Evolutionary conservation across 2,113 vertebrate genomes (phyloP).

Genomic region (Agelaius phoeniceus): DNA sequence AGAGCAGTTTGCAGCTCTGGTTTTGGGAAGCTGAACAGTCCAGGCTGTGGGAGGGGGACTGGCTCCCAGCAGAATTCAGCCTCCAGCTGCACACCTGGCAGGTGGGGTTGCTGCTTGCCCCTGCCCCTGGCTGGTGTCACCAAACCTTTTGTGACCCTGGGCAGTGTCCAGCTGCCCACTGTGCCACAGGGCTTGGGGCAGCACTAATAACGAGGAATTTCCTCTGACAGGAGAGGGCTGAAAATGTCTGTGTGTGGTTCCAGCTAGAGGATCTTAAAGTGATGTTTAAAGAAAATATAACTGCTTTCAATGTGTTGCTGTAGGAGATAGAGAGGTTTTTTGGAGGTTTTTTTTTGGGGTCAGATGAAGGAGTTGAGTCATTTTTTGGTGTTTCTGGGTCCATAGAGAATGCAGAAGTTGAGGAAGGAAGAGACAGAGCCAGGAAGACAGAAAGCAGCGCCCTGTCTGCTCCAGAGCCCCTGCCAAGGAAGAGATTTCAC

Average conservation of each 20-base stretch:
- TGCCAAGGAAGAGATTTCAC: conserved; percentile 20
- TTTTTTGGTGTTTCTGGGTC: background rate
- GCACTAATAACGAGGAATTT: background rate
- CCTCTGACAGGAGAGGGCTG: background rate
- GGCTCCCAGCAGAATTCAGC: no score
- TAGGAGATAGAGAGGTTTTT: background rate
- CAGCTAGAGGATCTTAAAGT: background rate
- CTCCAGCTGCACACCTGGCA: no score
- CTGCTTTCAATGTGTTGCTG: background rate
- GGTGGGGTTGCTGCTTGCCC: no score
- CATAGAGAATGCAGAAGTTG: background rate
- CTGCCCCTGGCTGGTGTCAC: no score
- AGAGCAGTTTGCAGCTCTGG: no score
- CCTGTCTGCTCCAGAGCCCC: background rate
- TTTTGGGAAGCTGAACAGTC: no score
- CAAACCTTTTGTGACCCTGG: no score
- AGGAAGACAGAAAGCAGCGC: background rate
- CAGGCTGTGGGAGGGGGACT: no score
- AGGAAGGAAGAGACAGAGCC: background rate
- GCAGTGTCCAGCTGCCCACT: no score
- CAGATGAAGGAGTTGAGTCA: background rate
- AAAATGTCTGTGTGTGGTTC: background rate
- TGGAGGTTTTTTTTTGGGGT: accelerated
- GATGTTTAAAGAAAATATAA: background rate
- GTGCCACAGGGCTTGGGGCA: no score